phyloP scores from a whole-genome alignment of 2,797 vertebrate genomes.

The Gadopsis bispinosus region DNA sequence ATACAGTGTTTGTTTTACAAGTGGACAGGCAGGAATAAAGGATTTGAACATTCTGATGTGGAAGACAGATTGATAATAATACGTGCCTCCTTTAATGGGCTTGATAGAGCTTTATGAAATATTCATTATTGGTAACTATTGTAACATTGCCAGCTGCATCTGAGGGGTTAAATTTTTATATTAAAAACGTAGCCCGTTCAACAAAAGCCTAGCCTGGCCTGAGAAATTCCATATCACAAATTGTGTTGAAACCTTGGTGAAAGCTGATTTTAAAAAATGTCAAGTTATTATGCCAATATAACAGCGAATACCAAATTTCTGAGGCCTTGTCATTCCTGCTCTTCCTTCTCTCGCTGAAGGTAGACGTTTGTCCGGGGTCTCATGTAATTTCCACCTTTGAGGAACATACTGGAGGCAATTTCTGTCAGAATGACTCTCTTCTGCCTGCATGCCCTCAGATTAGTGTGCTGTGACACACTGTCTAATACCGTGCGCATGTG shows the following conservation, averaged over 20 bases:
- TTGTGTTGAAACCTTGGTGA: slow-evolving; percentile 25
- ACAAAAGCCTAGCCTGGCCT: slow-evolving; percentile 41
- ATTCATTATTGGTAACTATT: slow-evolving; percentile 71
- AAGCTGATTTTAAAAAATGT: background rate
- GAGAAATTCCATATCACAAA: slow-evolving; percentile 36
- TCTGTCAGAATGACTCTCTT: slow-evolving; percentile 36
- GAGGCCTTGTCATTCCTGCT: slow-evolving; percentile 28
- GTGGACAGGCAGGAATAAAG: slow-evolving; percentile 72
- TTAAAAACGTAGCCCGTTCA: slow-evolving; percentile 51
- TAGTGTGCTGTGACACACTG: background rate
- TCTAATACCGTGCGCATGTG: slow-evolving; percentile 3
- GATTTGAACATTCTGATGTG: slow-evolving; percentile 76
- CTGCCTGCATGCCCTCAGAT: slow-evolving; percentile 12
- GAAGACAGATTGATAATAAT: slow-evolving; percentile 70
- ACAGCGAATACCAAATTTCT: slow-evolving; percentile 15
- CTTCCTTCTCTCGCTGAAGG: slow-evolving; percentile 39
- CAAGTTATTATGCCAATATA: slow-evolving; percentile 15
- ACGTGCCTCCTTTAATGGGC: slow-evolving; percentile 62
- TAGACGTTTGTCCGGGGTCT: slow-evolving; percentile 19
- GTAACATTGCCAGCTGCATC: slow-evolving; percentile 51
- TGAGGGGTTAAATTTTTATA: slow-evolving; percentile 59
- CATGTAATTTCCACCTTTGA: slow-evolving; percentile 54
- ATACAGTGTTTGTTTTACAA: slow-evolving; percentile 78
- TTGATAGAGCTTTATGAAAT: slow-evolving; percentile 74
- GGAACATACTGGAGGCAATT: slow-evolving; percentile 45